These are phyloP conservation scores for Metellina segmentata DNA, from an alignment of 2,888 invertebrate species.

Conservation along the genomic window DNA sequence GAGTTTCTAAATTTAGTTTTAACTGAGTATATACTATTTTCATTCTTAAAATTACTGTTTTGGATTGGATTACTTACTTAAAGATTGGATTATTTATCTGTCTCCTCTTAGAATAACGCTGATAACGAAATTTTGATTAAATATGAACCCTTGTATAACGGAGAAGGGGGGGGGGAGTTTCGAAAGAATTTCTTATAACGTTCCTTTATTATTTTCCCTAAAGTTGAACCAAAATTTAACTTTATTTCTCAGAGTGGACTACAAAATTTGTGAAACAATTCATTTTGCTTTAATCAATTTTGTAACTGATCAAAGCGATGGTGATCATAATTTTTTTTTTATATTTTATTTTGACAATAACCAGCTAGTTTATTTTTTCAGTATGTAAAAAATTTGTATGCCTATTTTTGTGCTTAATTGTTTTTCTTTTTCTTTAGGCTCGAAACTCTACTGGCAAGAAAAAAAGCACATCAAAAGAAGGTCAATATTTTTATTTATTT, in stretches of 20 bases:
- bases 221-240: neutral
- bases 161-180: too few species aligned
- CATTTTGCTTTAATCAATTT: neutral
- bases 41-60: too few species aligned
- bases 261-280: neutral
- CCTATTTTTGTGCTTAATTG: neutral
- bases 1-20: too few species aligned
- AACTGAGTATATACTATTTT: too few species aligned
- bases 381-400: neutral
- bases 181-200: too few species aligned
- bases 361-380: neutral
- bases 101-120: too few species aligned
- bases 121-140: too few species aligned
- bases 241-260: neutral
- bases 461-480: conserved; percentile 94
- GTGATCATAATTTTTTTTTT: neutral
- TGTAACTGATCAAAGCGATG: neutral
- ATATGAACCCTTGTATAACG: too few species aligned
- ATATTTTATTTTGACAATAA: neutral
- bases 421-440: conserved; percentile 41
- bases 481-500: conserved; percentile 83
- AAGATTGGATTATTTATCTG: too few species aligned
- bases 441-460: conserved; percentile 84
- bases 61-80: too few species aligned
- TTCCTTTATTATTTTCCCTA: too few species aligned